Evolutionary conservation across 1,140 invertebrate species (phyloP), one percentile per base, ranked within the genome.

Genomic region (Lucilia cuprina): DNA sequence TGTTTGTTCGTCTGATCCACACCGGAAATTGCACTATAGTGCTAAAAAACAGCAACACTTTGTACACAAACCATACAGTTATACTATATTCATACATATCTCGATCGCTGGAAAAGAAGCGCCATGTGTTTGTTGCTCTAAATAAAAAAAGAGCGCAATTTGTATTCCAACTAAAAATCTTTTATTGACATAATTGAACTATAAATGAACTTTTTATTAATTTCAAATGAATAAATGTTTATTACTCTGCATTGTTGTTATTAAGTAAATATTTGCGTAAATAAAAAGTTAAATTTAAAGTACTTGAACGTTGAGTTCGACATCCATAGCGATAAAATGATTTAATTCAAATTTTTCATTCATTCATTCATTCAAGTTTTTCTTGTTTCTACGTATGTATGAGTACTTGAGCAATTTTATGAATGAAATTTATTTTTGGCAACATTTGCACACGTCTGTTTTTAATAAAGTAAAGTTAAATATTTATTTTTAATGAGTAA

Each of bases 21-120:
- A 49, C 77, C 77, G 77, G 77, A 80, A 80, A 80, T 80, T 80
- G 77, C 77, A 80, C 21, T 21, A 21, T 50, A 80, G 77, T 80
- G 77, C n/a, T 80, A 80, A 80, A 80, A 80, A 50, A 80, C 35
- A 50, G n/a, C n/a, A 70, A 70, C 65, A 55, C 50, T 55, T 41
- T 41, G 41, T 17, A 5, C 17, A n/a, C 17, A 60, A 60, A 17
- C 0, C 50, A 60, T 12, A 12, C 50, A 60, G 10, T 17, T 5
- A 60, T 17, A n/a, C 2, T 17, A 60, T 60, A 60, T 60, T 2
- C 3, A 17, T 60, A 7, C 14, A n/a, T 3, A 2, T 41, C 41
- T 41, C 41, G 10, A 55, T 55, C 10, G 5, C 50, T 55, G 13
- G 50, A 55, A 55, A 2, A 70, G 21, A 70, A 70, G n/a, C 65